Conservation (phyloP, 2,888 invertebrate species). For the Meghimatium bilineatum region DNA sequence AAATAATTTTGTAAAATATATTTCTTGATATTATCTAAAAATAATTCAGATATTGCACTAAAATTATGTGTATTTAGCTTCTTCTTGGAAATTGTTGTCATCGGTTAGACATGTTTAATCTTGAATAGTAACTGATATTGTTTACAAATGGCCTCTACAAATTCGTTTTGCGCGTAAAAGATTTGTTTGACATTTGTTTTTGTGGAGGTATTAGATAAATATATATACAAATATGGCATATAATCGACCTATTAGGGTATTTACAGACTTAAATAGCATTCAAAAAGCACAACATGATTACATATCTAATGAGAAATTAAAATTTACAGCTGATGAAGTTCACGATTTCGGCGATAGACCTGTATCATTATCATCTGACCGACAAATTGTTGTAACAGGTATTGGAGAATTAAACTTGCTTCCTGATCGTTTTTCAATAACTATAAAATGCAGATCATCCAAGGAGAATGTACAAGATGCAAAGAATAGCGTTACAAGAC, state of each 20-base stretch:
- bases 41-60: too few relatives aligned
- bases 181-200: not conserved
- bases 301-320: not conserved
- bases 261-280: constrained; percentile 36
- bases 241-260: constrained; percentile 40
- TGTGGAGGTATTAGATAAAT: not conserved
- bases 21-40: too few relatives aligned
- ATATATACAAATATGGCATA: constrained; percentile 18
- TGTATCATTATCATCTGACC: constrained; percentile 44
- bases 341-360: not conserved
- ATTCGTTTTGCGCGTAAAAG: not conserved
- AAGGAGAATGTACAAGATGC: constrained; percentile 72
- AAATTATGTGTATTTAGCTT: too few relatives aligned
- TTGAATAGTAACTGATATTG: constrained; percentile 22
- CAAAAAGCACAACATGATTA: not conserved
- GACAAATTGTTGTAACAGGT: constrained; percentile 68
- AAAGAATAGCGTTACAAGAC: constrained; percentile 70
- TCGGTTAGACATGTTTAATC: not conserved
- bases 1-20: too few relatives aligned
- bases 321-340: not conserved
- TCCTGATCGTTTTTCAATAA: constrained; percentile 70
- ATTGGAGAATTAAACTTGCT: constrained; percentile 69
- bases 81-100: not conserved
- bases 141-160: constrained; percentile 34
- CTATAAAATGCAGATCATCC: constrained; percentile 61